phyloP scores from a whole-genome alignment of 2,113 vertebrate species.

The Ailuropoda melanoleuca region DNA sequence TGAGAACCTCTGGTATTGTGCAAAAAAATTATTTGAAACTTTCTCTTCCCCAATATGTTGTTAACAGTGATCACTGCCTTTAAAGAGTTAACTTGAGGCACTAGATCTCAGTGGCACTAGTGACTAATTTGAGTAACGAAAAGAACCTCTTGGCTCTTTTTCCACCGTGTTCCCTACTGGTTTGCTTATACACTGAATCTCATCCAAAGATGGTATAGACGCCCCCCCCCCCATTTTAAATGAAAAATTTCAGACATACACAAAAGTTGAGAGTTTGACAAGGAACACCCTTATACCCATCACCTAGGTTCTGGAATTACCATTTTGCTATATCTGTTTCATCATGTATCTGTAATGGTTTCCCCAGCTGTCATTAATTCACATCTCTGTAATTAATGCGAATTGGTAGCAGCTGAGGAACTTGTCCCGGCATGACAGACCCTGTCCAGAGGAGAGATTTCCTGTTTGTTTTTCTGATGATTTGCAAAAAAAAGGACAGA shows the following conservation, averaged over 20 bases:
- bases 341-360: fast-evolving
- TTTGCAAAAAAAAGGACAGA: neutral
- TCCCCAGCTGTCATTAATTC: neutral
- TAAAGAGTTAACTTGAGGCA: neutral
- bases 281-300: neutral
- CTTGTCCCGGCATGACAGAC: neutral
- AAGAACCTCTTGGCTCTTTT: neutral
- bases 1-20: neutral
- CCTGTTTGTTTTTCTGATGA: neutral
- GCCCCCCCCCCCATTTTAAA: neutral
- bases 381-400: fast-evolving
- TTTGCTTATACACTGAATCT: neutral
- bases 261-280: neutral
- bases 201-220: neutral
- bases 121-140: neutral
- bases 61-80: neutral
- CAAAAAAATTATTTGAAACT: neutral
- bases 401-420: neutral
- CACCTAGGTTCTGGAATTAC: neutral
- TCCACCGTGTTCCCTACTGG: fast-evolving
- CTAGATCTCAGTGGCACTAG: neutral
- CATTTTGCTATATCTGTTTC: neutral
- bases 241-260: neutral
- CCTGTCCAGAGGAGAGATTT: neutral
- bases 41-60: neutral